Percentiles rank a stretch among this genome's conserved stretches.
These are phyloP conservation scores for Varroa destructor DNA, from an alignment of 1,140 invertebrate species.

Conservation along the genomic window DNA sequence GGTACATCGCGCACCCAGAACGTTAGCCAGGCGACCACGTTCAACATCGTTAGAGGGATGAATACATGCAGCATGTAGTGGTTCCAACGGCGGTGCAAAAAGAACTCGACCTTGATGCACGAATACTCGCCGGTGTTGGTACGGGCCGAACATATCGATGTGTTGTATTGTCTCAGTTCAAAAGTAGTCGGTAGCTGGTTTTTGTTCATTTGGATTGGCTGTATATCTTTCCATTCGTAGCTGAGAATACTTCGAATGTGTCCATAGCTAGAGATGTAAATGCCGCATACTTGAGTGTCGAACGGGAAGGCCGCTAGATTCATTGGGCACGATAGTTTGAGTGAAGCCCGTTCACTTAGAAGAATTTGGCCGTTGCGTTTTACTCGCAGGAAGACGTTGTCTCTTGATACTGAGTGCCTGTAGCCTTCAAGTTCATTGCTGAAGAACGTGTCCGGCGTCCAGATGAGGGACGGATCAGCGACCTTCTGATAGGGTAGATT, in stretches of 20 bases:
- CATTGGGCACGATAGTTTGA: conserved; percentile 2
- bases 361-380: not conserved
- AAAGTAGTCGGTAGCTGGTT: not conserved
- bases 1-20: conserved; percentile 4
- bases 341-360: not conserved
- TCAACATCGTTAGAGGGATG: conserved; percentile 17
- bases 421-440: conserved; percentile 1
- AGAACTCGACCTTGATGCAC: conserved; percentile 20
- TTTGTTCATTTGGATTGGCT: not conserved
- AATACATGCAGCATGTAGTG: conserved; percentile 3
- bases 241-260: not conserved
- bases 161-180: conserved; percentile 6
- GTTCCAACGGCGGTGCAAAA: not conserved
- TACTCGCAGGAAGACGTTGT: not conserved
- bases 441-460: conserved; percentile 22
- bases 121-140: conserved; percentile 13
- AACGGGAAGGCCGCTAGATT: conserved; percentile 8
- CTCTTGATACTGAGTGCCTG: not conserved
- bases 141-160: not conserved
- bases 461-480: not conserved
- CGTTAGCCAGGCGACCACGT: conserved; percentile 5
- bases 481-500: conserved; percentile 3
- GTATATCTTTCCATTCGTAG: conserved; percentile 7
- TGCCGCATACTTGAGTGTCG: conserved; percentile 14
- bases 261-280: not conserved